Conservation (phyloP, 2,888 invertebrate species). For the Chironomus tentans region DNA sequence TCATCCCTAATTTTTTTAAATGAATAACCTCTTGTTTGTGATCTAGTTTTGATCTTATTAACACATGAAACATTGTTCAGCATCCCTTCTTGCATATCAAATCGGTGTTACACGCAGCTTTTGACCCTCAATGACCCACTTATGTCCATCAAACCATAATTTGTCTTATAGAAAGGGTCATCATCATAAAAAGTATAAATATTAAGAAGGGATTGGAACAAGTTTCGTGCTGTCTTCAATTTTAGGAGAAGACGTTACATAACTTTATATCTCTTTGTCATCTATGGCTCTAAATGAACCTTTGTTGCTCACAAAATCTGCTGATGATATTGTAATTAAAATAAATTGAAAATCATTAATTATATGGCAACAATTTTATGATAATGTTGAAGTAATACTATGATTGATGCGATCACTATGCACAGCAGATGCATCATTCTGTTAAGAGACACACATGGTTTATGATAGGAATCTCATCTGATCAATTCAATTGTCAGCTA, state of each 20-base stretch:
- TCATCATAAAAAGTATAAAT: neutral
- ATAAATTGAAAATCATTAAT: neutral
- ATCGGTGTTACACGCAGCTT: neutral
- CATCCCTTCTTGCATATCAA: conserved; percentile 1
- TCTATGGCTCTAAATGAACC: neutral
- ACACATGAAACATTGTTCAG: conserved; percentile 2
- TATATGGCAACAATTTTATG: no score
- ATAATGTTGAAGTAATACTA: neutral
- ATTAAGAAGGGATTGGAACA: neutral
- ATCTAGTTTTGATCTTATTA: conserved; percentile 22
- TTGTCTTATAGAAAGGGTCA: neutral
- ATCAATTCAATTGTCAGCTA: no score
- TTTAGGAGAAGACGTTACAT: no score
- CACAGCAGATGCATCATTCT: no score
- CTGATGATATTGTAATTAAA: neutral
- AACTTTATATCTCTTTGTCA: neutral
- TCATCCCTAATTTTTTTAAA: neutral
- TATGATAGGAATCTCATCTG: no score
- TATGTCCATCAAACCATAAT: neutral
- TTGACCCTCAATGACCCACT: conserved; percentile 12
- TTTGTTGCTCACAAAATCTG: neutral
- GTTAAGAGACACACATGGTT: no score
- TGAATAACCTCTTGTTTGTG: neutral
- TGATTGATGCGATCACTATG: neutral
- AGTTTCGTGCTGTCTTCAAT: neutral